Percentiles rank a stretch among this genome's conserved stretches.
Evolutionary conservation across 2,113 vertebrate species (phyloP).

Genomic region (Proteles cristata): DNA sequence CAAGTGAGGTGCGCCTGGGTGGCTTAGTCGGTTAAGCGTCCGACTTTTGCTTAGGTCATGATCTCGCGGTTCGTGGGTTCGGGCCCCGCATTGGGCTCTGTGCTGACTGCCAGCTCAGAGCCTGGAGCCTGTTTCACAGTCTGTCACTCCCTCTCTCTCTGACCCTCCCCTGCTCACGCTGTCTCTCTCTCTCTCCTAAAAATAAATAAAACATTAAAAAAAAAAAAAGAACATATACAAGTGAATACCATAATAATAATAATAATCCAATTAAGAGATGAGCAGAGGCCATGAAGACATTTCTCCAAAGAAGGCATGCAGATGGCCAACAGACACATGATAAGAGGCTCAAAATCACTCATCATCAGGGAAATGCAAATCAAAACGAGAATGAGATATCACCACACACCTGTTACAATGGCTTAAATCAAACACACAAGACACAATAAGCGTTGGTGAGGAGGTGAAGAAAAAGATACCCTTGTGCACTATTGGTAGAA

Average conservation of each 20-base stretch:
- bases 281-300: neutral
- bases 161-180: too few relatives aligned
- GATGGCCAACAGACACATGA: neutral
- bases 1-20: too few relatives aligned
- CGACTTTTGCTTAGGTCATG: too few relatives aligned
- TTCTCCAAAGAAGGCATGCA: neutral
- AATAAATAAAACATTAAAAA: too few relatives aligned
- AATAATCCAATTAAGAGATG: neutral
- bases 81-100: too few relatives aligned
- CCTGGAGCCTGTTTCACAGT: too few relatives aligned
- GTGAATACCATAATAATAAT: neutral
- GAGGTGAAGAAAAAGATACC: neutral
- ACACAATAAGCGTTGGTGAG: neutral
- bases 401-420: neutral
- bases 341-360: neutral
- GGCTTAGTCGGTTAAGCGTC: too few relatives aligned
- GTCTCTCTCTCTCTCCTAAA: too few relatives aligned
- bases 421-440: neutral
- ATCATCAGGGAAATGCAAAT: neutral
- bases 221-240: neutral
- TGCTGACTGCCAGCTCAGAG: too few relatives aligned
- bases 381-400: neutral
- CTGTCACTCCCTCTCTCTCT: too few relatives aligned
- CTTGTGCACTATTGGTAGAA: neutral
- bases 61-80: too few relatives aligned